Evolutionary conservation across 2,113 vertebrate species (phyloP).

Genomic region (Lycaon pictus): DNA sequence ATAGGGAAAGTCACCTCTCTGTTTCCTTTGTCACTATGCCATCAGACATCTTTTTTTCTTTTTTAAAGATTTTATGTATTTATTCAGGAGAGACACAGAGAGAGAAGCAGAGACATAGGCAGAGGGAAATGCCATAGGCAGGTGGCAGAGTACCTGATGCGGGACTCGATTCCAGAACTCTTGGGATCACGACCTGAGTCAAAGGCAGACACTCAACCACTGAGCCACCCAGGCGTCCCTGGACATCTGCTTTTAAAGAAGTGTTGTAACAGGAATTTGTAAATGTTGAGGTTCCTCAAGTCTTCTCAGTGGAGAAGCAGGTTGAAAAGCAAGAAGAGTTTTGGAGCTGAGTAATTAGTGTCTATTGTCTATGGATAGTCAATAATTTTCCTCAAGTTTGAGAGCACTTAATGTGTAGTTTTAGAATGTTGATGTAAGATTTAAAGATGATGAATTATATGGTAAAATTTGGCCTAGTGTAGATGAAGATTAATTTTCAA

Average conservation of each 20-base stretch:
- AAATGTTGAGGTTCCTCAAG: not conserved
- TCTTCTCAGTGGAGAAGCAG: not conserved
- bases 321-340: not conserved
- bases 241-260: not conserved
- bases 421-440: not conserved
- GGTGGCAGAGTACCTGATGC: too few relatives aligned
- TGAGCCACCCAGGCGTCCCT: too few relatives aligned
- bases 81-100: too few relatives aligned
- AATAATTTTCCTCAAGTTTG: not conserved
- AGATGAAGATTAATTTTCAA: slow-evolving; percentile 12
- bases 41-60: not conserved
- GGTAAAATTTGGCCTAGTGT: not conserved
- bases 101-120: too few relatives aligned
- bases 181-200: too few relatives aligned
- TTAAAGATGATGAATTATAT: slow-evolving; percentile 21
- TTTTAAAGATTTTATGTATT: too few relatives aligned
- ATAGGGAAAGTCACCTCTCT: not conserved
- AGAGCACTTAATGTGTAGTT: not conserved
- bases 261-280: not conserved
- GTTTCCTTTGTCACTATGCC: not conserved
- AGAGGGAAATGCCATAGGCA: too few relatives aligned
- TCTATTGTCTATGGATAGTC: not conserved
- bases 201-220: too few relatives aligned
- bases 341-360: not conserved
- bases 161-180: too few relatives aligned